Base-by-base conservation (phyloP, 2,797 vertebrate species). In the Chelidonichthys spinosus region DNA sequence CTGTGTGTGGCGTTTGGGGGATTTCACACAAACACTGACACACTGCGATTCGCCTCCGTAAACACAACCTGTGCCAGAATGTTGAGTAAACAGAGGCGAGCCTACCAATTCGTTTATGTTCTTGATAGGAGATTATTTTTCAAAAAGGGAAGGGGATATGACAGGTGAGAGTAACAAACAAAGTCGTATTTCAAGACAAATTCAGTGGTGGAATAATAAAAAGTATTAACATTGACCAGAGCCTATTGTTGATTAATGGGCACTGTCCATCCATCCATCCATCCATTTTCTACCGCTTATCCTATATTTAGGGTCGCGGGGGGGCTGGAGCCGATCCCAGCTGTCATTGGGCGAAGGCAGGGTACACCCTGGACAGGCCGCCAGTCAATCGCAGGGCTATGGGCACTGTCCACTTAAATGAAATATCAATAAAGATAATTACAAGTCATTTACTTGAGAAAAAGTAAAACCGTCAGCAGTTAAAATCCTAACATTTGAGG, bases 1-100 rank as follows among this genome's bases (percentile, higher is more conserved):
- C 72, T 77, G 82, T 76, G 83, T 82, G 86, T 74, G 82, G 83
- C 85, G 83, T 76, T 25, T 25, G 25, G 70, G 79, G 78, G 87
- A 88, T 89, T 90, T 88, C 65, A 84, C 82, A 89, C 81, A 60
- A 84, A 82, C 83, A 86, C 60, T 50, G 80, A 85, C 89, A 87
- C 84, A 83, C 72, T 78, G 76, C 44, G 85, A 84, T 83, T 89
- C 76, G 74, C 70, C 84, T 85, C 76, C 44, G 49, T 81, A 86
- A 89, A 90, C 76, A 89, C 81, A 75, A 75, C 73, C 83, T 49
- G 69, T 78, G 83, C 81, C 85, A 90, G 81, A 80, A 77, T 64
- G 75, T 68, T 67, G 70, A 68, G 64, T 49, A 65, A 47, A 76
- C 52, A 74, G 54, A 71, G 80, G 49, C 67, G 53, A 75, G 66